Base-by-base conservation (phyloP, 2,888 invertebrate genomes). In the Fabriciana adippe region DNA sequence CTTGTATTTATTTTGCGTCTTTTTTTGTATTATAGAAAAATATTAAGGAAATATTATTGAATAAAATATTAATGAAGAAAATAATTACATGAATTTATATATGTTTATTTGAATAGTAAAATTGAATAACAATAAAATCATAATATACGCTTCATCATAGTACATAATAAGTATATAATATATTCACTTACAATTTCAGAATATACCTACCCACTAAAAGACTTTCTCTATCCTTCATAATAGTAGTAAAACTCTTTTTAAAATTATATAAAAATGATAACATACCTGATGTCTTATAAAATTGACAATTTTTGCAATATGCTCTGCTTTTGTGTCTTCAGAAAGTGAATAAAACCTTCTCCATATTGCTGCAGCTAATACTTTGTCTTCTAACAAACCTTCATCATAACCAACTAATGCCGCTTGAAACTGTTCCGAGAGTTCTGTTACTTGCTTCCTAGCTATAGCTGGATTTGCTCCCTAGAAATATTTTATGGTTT, bases 331-430 rank as follows among this genome's bases (percentile, higher is more conserved):
- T n/a, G 94, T 92, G 77, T 94, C 93, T 53, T 94, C 88, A n/a
- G 85, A 83, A 76, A 93, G 93, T 74, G 94, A 94, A 77, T 97
- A 97, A 81, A 98, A 94, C 72, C 97, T 94, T 74, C 97, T 94
- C 98, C 98, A 98, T 15, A 98, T 77, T 0, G 97, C 97, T 26
- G 94, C 95, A 45, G 98, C 97, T 73, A 98, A 84, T 6, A 95
- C 90, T 77, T 92, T 94, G 81, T 98, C 98, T 80, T 96, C 95
- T 15, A 93, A 93, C 75, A 98, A 85, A 3, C 98, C 98, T 92
- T 98, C 98, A 85, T 98, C 98, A 79, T 98, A 98, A 0, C 94
- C 94, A 69, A 98, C 94, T 15, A 98, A 81, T 6, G 97, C 95
- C 1, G 97, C 97, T 88, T 97, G 96, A 82, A 98, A 96, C 80